Evolutionary conservation across 2,797 vertebrate species (phyloP).

Genomic region (Anguilla megastoma): DNA sequence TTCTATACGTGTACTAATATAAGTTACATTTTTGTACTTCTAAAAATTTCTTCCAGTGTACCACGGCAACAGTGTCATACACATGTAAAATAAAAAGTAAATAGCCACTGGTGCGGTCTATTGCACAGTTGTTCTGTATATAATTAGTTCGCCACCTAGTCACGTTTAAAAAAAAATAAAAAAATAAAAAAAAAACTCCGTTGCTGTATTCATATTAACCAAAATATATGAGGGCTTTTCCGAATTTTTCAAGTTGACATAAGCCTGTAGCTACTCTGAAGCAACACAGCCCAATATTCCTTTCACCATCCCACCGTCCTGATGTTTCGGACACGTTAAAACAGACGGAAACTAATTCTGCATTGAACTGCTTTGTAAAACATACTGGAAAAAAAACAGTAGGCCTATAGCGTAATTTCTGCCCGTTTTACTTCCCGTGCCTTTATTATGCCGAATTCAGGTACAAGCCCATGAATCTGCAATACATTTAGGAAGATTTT

Average conservation of each 20-base stretch:
- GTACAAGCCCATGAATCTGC: neutral
- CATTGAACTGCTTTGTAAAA: neutral
- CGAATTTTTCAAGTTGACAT: neutral
- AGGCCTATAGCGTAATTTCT: neutral
- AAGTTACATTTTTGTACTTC: no score
- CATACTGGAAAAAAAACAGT: neutral
- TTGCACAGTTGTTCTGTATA: no score
- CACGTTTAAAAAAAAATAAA: no score
- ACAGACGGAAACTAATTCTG: neutral
- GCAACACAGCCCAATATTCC: neutral
- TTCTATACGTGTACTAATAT: no score
- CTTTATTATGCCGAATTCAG: neutral
- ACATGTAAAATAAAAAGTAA: neutral
- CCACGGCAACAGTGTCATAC: no score
- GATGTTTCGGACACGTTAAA: neutral
- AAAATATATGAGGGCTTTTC: no score
- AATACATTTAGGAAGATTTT: neutral
- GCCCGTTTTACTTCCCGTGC: neutral
- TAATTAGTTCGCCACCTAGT: no score
- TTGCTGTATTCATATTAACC: no score
- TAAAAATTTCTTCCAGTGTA: no score
- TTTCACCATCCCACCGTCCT: neutral
- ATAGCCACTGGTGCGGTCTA: no score
- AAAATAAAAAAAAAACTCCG: no score
- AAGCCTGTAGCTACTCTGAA: neutral